A percentile compares a stretch with the other conserved stretches of the same genome.
These are phyloP conservation scores for human (Homo sapiens) DNA, from an alignment of 2,113 vertebrate species.

Conservation along the genomic window GRCh38 chr6:151705501-151706000, in stretches of 20 bases:
- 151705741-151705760: not conserved
- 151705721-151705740: not conserved
- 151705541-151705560: not conserved
- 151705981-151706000: conserved; percentile 28
- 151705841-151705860: not conserved
- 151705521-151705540: conserved; percentile 34
- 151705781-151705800: not conserved
- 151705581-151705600: conserved; percentile 11
- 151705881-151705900: conserved; percentile 16
- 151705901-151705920: conserved; percentile 9
- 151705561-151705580: not conserved
- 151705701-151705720: conserved; percentile 35
- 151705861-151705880: not conserved
- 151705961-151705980: not conserved
- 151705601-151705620: conserved; percentile 37
- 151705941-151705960: conserved; percentile 30
- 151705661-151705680: conserved; percentile 39
- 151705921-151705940: not conserved
- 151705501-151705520: not conserved
- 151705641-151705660: not conserved
- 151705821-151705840: not conserved
- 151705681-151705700: not conserved
- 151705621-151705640: conserved; percentile 31
- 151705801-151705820: conserved; percentile 49
- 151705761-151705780: conserved; percentile 2